Evolutionary conservation across 2,113 vertebrate genomes (phyloP).

Genomic region (Narcine bancroftii): DNA sequence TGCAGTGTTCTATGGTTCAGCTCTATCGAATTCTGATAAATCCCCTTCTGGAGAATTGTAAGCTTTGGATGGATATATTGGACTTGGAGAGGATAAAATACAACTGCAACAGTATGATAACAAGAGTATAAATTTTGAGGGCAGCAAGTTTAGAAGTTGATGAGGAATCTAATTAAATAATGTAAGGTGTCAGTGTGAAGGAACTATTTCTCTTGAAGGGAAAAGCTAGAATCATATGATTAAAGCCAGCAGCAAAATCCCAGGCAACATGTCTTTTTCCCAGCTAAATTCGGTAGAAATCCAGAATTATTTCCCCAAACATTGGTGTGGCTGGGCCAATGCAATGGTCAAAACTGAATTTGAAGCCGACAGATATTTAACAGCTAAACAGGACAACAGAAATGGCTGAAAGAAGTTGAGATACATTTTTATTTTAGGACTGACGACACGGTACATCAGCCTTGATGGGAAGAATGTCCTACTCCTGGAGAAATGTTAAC

Average conservation of each 20-base stretch:
- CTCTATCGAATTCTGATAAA: not conserved
- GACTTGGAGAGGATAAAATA: not conserved
- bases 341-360: too few relatives aligned
- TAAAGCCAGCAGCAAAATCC: not conserved
- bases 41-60: not conserved
- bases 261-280: not conserved
- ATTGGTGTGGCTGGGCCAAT: too few relatives aligned
- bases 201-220: not conserved
- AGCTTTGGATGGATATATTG: not conserved
- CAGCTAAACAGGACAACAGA: not conserved
- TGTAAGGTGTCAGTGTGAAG: not conserved
- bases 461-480: not conserved
- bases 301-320: not conserved
- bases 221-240: not conserved
- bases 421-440: not conserved
- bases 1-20: too few relatives aligned
- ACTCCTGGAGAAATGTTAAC: too few relatives aligned
- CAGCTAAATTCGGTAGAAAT: not conserved
- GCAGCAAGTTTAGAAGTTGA: not conserved
- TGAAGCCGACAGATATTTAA: too few relatives aligned
- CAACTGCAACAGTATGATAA: not conserved
- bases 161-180: not conserved
- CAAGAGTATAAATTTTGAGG: not conserved
- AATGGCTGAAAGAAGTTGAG: not conserved
- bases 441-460: not conserved